phyloP scores from a whole-genome alignment of 2,797 vertebrate species.

The Paramormyrops hopkinsi region DNA sequence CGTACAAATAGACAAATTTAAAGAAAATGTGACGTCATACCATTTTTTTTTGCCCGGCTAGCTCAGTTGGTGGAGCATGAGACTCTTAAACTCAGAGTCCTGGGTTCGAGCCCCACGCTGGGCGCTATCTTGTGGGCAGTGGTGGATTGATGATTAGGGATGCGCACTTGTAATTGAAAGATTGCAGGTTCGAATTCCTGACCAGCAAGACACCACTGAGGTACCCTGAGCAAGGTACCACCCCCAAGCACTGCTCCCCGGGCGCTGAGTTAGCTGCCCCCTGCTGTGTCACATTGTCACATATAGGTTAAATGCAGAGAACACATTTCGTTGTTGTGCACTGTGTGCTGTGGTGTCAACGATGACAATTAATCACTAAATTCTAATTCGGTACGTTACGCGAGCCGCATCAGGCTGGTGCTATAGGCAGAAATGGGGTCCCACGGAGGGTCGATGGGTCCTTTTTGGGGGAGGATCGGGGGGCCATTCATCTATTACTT shows the following conservation, averaged over 20 bases:
- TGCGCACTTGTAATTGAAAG: no score
- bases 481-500: background rate
- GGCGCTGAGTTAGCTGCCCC: no score
- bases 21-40: background rate
- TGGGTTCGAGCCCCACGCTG: slow-evolving; percentile 33
- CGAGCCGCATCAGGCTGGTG: background rate
- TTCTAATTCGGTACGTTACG: background rate
- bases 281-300: no score
- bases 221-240: no score
- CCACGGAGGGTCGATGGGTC: background rate
- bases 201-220: no score
- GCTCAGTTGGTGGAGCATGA: slow-evolving; percentile 36
- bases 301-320: no score
- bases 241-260: no score
- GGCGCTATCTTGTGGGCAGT: background rate
- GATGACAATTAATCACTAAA: no score
- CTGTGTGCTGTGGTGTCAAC: no score
- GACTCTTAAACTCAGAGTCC: slow-evolving; percentile 33
- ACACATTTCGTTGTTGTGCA: no score
- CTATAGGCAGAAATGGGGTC: background rate
- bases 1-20: background rate
- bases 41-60: slow-evolving; percentile 21
- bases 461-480: background rate
- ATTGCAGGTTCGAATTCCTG: no score
- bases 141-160: no score